phyloP scores from a whole-genome alignment of 1,140 invertebrate species.

The Papilio xuthus region DNA sequence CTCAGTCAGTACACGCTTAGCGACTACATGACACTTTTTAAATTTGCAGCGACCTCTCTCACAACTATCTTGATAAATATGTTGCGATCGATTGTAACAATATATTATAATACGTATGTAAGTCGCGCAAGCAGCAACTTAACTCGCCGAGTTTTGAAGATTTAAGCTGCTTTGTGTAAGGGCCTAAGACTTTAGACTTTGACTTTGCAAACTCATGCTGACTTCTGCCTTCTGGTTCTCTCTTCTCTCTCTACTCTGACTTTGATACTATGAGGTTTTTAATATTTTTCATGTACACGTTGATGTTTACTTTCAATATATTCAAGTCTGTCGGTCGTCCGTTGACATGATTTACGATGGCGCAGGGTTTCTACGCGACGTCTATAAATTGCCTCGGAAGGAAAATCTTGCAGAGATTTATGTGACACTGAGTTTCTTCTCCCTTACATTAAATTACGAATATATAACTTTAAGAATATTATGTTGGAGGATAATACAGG shows the following conservation, averaged over 20 bases:
- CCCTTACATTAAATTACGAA: slow-evolving; percentile 22
- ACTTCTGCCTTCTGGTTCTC: neutral
- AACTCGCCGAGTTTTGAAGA: too few relatives aligned
- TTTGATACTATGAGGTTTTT: neutral
- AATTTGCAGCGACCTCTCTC: too few relatives aligned
- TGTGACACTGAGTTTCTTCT: slow-evolving; percentile 27
- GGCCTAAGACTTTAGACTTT: neutral
- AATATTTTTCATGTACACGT: neutral
- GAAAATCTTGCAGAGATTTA: slow-evolving; percentile 28
- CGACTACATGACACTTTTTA: too few relatives aligned
- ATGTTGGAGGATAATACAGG: neutral
- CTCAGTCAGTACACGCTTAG: too few relatives aligned
- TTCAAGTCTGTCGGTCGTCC: slow-evolving; percentile 10
- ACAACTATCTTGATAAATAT: too few relatives aligned
- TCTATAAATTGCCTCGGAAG: slow-evolving; percentile 26
- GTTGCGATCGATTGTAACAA: too few relatives aligned
- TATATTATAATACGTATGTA: too few relatives aligned
- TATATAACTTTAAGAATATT: neutral
- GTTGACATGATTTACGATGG: slow-evolving; percentile 29
- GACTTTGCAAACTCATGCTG: neutral
- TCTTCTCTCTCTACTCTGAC: neutral
- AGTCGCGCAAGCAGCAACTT: too few relatives aligned
- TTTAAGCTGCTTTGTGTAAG: too few relatives aligned
- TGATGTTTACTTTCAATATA: slow-evolving; percentile 19
- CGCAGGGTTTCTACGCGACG: slow-evolving; percentile 4